Evolutionary conservation across 37 sponge, comb jelly and placozoan genomes (phyloP), one percentile per base, ranked within the genome.

Genomic region (Aplysina aerophoba): DNA sequence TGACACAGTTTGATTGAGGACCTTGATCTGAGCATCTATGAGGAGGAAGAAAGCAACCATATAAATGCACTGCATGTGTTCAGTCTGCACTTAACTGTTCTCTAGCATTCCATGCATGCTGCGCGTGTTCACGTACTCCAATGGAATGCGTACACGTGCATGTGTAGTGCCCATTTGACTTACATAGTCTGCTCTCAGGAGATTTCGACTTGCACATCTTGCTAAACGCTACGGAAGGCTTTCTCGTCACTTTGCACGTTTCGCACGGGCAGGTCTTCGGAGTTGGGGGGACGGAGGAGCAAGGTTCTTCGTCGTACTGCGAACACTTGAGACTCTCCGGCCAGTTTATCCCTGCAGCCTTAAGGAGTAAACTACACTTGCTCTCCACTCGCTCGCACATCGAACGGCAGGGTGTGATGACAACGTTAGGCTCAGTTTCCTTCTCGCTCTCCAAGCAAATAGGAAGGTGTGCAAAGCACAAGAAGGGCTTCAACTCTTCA

Each of bases 401-500:
- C 3, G 41, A 36, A 0, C 54, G 44, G 53, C 78, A 75, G 1
- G 78, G 78, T 3, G 2, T 75, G 54, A 75, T 21, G 25, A 39
- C 53, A 0, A 4, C 12, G 53, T 50, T 50, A 3, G n/a, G 37
- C 54, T 75, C 50, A 40, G 15, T 3, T 12, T 4, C 1, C n/a
- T 71, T 37, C 73, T 25, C 31, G 31, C 33, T 19, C 17, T 75
- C 1, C 3, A 53, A 13, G 25, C 78, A 75, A 44, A 75, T 24
- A 3, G 78, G 78, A 1, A 36, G 37, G 78, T 75, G 25, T 40
- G 78, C 54, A 21, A 75, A 75, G 78, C 78, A 75, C 54, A 75
- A 24, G 54, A 41, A 75, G 2, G 33, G 50, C 25, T 75, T 75
- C 54, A 75, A 24, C 4, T 75, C 53, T 2, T 24, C 78, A 15